phyloP scores from a whole-genome alignment of 2,888 invertebrate species.

The Drosophila vallismaia region DNA sequence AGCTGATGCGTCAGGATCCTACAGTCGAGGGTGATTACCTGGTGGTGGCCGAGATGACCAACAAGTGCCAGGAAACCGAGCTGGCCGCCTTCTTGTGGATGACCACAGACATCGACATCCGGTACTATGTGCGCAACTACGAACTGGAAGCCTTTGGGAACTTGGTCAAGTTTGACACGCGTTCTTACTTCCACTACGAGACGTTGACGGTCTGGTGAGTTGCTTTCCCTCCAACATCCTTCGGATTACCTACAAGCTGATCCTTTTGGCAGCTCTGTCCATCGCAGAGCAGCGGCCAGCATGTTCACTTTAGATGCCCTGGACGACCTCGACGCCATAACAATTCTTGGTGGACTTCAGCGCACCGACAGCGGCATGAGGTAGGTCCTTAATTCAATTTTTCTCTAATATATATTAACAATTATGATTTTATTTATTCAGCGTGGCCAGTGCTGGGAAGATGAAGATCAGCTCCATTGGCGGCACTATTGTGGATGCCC shows the following conservation, averaged over 20 bases:
- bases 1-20: constrained; percentile 84
- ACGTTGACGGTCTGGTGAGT: constrained; percentile 54
- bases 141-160: constrained; percentile 73
- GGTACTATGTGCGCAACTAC: constrained; percentile 62
- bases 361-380: constrained; percentile 49
- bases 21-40: constrained; percentile 77
- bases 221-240: background rate
- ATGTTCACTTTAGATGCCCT: constrained; percentile 58
- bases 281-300: constrained; percentile 38
- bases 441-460: constrained; percentile 55
- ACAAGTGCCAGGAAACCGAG: constrained; percentile 18
- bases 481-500: constrained; percentile 27
- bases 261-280: constrained; percentile 44
- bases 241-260: background rate
- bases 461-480: constrained; percentile 35
- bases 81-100: constrained; percentile 80
- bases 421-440: background rate
- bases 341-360: constrained; percentile 59
- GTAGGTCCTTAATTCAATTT: constrained; percentile 13
- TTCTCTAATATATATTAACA: background rate
- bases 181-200: constrained; percentile 15
- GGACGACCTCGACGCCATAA: constrained; percentile 46
- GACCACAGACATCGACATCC: constrained; percentile 65
- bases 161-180: constrained; percentile 55
- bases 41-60: constrained; percentile 86